Conservation (phyloP, 2,888 invertebrate species). For the Parapristionchus giblindavisi region DNA sequence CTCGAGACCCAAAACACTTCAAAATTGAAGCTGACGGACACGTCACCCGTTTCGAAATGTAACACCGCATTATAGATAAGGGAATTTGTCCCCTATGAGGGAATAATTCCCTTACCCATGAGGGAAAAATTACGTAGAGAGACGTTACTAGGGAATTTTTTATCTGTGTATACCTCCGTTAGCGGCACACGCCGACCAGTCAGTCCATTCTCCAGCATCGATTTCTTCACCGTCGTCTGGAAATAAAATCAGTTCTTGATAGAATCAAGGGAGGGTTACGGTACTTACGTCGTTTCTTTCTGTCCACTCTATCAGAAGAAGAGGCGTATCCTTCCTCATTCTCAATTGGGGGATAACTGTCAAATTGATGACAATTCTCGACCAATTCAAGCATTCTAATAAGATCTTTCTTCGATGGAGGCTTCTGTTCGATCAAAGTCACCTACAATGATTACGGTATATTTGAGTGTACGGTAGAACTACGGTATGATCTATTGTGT, state of each 20-base stretch:
- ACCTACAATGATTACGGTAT: neutral
- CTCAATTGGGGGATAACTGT: slow-evolving; percentile 59
- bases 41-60: too few relatives aligned
- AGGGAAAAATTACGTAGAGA: too few relatives aligned
- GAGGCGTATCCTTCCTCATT: slow-evolving; percentile 61
- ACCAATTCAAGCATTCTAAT: slow-evolving; percentile 62
- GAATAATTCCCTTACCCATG: too few relatives aligned
- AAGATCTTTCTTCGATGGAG: slow-evolving; percentile 32
- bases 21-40: too few relatives aligned
- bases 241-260: too few relatives aligned
- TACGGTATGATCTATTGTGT: neutral
- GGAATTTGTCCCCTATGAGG: too few relatives aligned
- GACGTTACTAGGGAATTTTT: too few relatives aligned
- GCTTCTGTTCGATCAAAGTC: slow-evolving; percentile 18
- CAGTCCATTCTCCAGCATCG: slow-evolving; percentile 58
- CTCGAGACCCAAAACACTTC: too few relatives aligned
- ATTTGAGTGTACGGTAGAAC: neutral
- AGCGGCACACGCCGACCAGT: slow-evolving; percentile 53
- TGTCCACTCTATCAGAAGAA: slow-evolving; percentile 61
- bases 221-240: slow-evolving; percentile 34
- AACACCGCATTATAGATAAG: too few relatives aligned
- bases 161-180: slow-evolving; percentile 40
- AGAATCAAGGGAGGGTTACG: neutral
- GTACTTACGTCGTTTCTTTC: slow-evolving; percentile 60
- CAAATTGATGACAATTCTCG: slow-evolving; percentile 60